These are phyloP conservation scores for Sciurus carolinensis DNA, from an alignment of 2,797 vertebrate genomes.

Conservation along the genomic window DNA sequence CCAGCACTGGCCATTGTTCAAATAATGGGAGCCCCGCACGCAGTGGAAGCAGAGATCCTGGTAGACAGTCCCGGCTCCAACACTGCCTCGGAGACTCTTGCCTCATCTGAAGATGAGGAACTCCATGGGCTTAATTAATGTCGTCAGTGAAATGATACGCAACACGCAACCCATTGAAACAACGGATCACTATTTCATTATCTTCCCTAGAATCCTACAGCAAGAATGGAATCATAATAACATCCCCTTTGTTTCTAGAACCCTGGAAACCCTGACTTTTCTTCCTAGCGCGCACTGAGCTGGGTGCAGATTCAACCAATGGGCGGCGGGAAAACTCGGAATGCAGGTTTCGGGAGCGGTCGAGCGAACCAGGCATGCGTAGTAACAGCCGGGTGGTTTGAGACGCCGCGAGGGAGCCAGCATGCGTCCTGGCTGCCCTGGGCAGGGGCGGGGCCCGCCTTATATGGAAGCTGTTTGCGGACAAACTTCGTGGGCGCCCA, in stretches of 20 bases:
- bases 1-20: background rate
- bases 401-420: fast-evolving
- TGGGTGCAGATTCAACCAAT: background rate
- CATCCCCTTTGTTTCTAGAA: background rate
- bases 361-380: constrained; percentile 26
- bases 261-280: fast-evolving
- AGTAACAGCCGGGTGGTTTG: background rate
- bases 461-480: constrained; percentile 58
- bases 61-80: background rate
- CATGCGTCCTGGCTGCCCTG: fast-evolving
- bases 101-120: background rate
- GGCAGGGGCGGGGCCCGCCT: background rate
- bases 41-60: background rate
- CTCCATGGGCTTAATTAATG: background rate
- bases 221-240: background rate
- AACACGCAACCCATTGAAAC: background rate
- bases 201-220: background rate
- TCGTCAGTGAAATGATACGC: background rate
- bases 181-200: background rate
- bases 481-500: background rate
- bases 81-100: background rate
- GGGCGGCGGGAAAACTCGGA: background rate
- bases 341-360: fast-evolving
- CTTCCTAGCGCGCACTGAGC: fast-evolving
- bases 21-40: background rate